Evolutionary conservation across 2,888 invertebrate genomes (phyloP), one percentile per base, ranked within the genome.

Genomic region (Tetranychus piercei): DNA sequence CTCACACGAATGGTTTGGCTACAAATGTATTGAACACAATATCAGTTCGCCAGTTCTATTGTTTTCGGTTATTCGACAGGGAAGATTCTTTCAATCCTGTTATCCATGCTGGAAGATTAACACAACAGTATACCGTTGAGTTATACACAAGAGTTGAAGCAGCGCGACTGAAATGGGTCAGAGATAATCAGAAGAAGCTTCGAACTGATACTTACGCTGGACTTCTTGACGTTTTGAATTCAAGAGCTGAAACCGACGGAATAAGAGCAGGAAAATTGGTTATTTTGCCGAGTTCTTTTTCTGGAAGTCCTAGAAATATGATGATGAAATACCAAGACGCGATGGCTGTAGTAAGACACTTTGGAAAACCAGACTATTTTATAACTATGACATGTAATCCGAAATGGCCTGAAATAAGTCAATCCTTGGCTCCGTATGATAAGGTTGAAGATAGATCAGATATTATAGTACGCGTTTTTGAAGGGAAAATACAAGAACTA

Each of bases 281-380:
- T n/a, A n/a, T 78, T 71, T 66, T 77, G 6, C 73, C 71, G 8
- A 72, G 74, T 15, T 44, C 55, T 71, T 75, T 75, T 72, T 78
- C 77, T 7, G 81, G 82, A n/a, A 79, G 81, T n/a, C 82, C 82
- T 74, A 77, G 82, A 18, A 79, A 82, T 67, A 80, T 80, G 79
- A 64, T 75, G 18, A 78, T 79, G 44, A 78, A 80, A 64, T 82
- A 80, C 77, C 81, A 83, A 77, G 83, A 83, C 80, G 81, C 82
- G 0, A 83, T 84, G 82, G 78, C 82, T 18, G 81, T 82, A 72
- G 83, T 84, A 5, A 55, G 80, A 66, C 80, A 81, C 76, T 82
- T 78, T 80, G 84, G 84, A 6, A 80, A 80, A 75, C 82, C 83
- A 34, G 81, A 82, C 78, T 78, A 82, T n/a, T 84, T n/a, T n/a